phyloP scores from a whole-genome alignment of 35 echinoderm and acorn worm species.

The Patiria miniata region DNA sequence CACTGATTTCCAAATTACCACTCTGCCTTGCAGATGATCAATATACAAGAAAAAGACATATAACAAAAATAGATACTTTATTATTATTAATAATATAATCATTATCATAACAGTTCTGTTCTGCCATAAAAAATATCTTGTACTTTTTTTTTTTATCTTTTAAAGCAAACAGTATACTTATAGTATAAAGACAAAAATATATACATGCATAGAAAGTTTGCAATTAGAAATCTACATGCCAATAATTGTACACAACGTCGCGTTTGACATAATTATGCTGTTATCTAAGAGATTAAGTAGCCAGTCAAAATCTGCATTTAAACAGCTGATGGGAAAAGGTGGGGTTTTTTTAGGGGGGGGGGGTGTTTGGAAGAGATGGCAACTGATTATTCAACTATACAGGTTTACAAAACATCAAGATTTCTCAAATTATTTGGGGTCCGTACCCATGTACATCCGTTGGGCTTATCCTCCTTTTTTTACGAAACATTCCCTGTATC shows the following conservation, averaged over 20 bases:
- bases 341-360: too few relatives aligned
- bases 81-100: not conserved
- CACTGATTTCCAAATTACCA: not conserved
- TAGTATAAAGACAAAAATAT: slow-evolving; percentile 30
- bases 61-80: slow-evolving; percentile 29
- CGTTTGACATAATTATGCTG: too few relatives aligned
- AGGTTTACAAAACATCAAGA: too few relatives aligned
- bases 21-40: slow-evolving; percentile 24
- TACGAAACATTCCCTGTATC: too few relatives aligned
- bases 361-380: too few relatives aligned
- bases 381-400: too few relatives aligned
- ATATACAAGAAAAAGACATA: not conserved
- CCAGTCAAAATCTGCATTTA: too few relatives aligned
- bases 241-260: not conserved
- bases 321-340: too few relatives aligned
- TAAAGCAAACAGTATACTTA: slow-evolving; percentile 29
- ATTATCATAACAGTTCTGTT: slow-evolving; percentile 2
- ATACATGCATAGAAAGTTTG: slow-evolving; percentile 31
- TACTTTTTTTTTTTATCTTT: not conserved
- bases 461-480: too few relatives aligned
- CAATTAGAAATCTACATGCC: slow-evolving; percentile 13
- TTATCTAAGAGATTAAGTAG: too few relatives aligned
- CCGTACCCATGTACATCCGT: too few relatives aligned
- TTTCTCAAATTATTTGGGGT: too few relatives aligned
- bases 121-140: slow-evolving; percentile 29